These are phyloP conservation scores for Nymphicus hollandicus DNA, from an alignment of 2,113 vertebrate species.

Conservation along the genomic window DNA sequence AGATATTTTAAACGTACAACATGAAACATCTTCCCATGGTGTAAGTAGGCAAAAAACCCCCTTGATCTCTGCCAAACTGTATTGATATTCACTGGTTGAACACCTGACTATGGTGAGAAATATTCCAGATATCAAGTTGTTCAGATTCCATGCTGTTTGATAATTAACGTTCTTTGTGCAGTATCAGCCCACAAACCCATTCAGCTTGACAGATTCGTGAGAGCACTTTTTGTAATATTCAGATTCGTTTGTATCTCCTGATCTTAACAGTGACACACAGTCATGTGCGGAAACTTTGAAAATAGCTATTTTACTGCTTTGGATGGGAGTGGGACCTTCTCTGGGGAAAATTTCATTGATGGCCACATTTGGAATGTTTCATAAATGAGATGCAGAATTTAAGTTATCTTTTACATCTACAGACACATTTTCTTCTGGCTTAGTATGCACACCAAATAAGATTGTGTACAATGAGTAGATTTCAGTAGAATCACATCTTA, in stretches of 20 bases:
- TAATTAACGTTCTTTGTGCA: conserved; percentile 35
- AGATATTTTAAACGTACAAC: not conserved
- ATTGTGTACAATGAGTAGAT: not conserved
- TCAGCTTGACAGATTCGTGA: conserved; percentile 34
- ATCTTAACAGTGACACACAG: not conserved
- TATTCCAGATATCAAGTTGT: not conserved
- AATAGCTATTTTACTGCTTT: not conserved
- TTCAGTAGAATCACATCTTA: not conserved
- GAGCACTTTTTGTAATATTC: not conserved
- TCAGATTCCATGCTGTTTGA: not conserved
- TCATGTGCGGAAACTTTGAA: not conserved
- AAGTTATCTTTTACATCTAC: not conserved
- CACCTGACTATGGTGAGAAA: not conserved
- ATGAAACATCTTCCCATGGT: not conserved
- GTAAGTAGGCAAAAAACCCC: not conserved
- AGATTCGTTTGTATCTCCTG: not conserved
- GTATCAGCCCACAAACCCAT: conserved; percentile 29
- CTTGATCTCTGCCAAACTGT: not conserved
- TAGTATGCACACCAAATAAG: not conserved
- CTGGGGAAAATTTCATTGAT: not conserved
- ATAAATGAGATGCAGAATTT: not conserved
- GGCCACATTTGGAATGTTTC: not conserved
- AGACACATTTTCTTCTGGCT: not conserved
- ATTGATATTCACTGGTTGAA: not conserved
- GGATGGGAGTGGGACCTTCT: not conserved